Evolutionary conservation across 1,140 invertebrate species (phyloP).

Genomic region (Ladona fulva): DNA sequence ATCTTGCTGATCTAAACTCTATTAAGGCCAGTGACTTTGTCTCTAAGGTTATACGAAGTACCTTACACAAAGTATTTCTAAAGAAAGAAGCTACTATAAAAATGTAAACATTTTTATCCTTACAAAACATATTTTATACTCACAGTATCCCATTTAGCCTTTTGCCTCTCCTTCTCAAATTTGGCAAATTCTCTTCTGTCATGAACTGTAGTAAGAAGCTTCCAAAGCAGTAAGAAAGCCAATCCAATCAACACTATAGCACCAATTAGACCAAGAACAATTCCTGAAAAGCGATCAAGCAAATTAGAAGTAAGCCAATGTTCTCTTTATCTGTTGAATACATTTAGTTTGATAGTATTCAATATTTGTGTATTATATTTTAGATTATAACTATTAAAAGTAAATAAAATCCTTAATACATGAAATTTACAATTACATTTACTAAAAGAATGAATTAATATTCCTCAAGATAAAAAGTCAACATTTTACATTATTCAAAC

Average conservation of each 20-base stretch:
- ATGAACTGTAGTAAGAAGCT: constrained; percentile 89
- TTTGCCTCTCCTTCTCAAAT: constrained; percentile 93
- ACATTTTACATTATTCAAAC: too few relatives aligned
- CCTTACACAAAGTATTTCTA: not conserved
- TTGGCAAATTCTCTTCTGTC: constrained; percentile 92
- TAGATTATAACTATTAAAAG: too few relatives aligned
- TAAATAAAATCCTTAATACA: too few relatives aligned
- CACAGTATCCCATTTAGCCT: constrained; percentile 92
- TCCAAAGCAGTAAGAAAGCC: constrained; percentile 88
- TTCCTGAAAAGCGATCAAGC: constrained; percentile 47
- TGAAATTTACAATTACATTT: too few relatives aligned
- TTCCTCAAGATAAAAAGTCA: too few relatives aligned
- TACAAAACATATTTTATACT: constrained; percentile 30
- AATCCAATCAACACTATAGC: constrained; percentile 82
- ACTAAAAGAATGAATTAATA: too few relatives aligned
- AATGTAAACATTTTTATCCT: constrained; percentile 16
- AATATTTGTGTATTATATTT: too few relatives aligned
- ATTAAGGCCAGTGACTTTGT: not conserved
- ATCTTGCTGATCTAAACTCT: not conserved
- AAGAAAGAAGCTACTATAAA: not conserved
- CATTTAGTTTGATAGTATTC: too few relatives aligned
- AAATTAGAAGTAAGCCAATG: constrained; percentile 20
- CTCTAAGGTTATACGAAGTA: not conserved
- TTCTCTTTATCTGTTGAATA: too few relatives aligned
- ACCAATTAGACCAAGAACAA: constrained; percentile 91